A percentile compares a stretch with the other conserved stretches of the same genome.
Conservation (phyloP, 2,113 vertebrate genomes). For the Paramisgurnus dabryanus region DNA sequence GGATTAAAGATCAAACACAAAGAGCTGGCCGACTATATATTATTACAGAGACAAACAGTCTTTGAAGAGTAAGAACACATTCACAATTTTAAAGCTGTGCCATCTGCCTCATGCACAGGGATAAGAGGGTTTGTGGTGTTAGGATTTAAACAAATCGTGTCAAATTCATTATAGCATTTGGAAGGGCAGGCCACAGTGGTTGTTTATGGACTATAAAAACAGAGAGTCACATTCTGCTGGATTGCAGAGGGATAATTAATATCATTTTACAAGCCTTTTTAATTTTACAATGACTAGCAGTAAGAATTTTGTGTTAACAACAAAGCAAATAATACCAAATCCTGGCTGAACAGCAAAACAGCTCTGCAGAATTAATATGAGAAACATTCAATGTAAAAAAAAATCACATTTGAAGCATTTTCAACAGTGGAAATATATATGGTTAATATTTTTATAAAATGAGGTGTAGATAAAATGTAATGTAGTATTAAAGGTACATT, state of each 20-base stretch:
- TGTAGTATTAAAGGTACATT: no score
- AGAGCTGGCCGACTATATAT: slow-evolving; percentile 45
- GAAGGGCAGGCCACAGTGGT: not conserved
- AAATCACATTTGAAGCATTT: not conserved
- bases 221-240: slow-evolving; percentile 52
- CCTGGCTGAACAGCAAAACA: slow-evolving; percentile 29
- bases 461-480: no score
- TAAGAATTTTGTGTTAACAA: slow-evolving; percentile 12
- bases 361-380: no score
- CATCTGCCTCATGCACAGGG: slow-evolving; percentile 60
- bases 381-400: not conserved
- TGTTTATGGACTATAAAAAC: slow-evolving; percentile 31
- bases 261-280: slow-evolving; percentile 9
- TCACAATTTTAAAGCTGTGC: slow-evolving; percentile 59
- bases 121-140: slow-evolving; percentile 62
- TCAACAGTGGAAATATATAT: not conserved
- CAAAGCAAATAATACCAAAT: slow-evolving; percentile 37
- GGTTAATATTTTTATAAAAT: not conserved
- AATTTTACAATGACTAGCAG: not conserved
- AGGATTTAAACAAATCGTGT: slow-evolving; percentile 15
- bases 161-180: not conserved
- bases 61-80: slow-evolving; percentile 51
- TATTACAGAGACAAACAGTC: slow-evolving; percentile 14
- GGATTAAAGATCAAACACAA: slow-evolving; percentile 59
- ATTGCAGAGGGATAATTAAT: not conserved